Evolutionary conservation across 2,113 vertebrate species (phyloP).

Genomic region (Pseudorasbora parva): DNA sequence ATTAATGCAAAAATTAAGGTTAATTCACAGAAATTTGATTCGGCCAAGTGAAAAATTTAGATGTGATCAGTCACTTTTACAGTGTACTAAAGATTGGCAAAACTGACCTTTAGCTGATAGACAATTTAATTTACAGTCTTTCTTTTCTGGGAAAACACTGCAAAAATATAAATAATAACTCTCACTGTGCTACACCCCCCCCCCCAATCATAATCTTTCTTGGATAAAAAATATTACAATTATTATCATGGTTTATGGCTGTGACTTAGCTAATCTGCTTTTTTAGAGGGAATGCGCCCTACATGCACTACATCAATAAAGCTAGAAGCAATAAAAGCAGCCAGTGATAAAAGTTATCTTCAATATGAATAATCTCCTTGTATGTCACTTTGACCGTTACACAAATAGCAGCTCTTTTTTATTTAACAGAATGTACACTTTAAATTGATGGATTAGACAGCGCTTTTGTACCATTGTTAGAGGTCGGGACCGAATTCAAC

Average conservation of each 20-base stretch:
- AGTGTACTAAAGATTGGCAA: too few relatives aligned
- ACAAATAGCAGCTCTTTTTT: not conserved
- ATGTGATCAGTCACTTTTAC: too few relatives aligned
- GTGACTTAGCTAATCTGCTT: not conserved
- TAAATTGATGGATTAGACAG: not conserved
- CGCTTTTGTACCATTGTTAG: not conserved
- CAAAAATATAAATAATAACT: not conserved
- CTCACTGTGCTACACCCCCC: not conserved
- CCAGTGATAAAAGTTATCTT: not conserved
- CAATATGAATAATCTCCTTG: not conserved
- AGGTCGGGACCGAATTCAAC: slow-evolving; percentile 1
- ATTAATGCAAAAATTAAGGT: too few relatives aligned
- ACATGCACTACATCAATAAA: not conserved
- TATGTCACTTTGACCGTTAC: slow-evolving; percentile 3
- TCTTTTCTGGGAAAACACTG: not conserved
- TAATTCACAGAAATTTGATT: too few relatives aligned
- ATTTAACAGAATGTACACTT: not conserved
- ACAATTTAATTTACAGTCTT: not conserved
- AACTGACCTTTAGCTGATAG: too few relatives aligned
- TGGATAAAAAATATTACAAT: not conserved
- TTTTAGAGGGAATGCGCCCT: not conserved
- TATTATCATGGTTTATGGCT: not conserved
- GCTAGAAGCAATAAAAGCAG: not conserved
- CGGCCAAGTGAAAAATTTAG: too few relatives aligned
- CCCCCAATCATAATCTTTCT: not conserved